Percentiles rank a stretch among this genome's conserved stretches.
Evolutionary conservation across 1,140 invertebrate genomes (phyloP).

Genomic region (Bombyx mori): DNA sequence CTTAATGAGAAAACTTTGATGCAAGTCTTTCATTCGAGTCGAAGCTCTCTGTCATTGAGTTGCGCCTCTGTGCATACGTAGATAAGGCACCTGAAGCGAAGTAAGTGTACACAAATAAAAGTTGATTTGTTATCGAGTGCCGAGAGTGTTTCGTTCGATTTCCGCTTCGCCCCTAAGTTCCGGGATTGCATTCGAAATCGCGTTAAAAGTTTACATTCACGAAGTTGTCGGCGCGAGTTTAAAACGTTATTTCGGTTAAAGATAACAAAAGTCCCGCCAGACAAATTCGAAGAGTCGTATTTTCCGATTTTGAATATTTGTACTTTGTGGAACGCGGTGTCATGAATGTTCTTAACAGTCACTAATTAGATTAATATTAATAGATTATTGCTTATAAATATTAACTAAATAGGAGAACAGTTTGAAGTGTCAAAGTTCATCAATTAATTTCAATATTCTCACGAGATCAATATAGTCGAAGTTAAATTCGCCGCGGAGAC

Average conservation of each 20-base stretch:
- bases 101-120: constrained; percentile 50
- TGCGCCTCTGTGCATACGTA: constrained; percentile 7
- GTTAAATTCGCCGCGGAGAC: constrained; percentile 35
- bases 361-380: background rate
- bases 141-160: constrained; percentile 31
- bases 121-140: constrained; percentile 39
- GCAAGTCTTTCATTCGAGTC: constrained; percentile 58
- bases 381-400: background rate
- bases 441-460: constrained; percentile 35
- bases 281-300: background rate
- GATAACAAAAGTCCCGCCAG: too few relatives aligned
- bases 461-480: constrained; percentile 34
- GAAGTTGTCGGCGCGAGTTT: constrained; percentile 26
- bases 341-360: background rate
- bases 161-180: constrained; percentile 33
- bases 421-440: constrained; percentile 21
- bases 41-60: constrained; percentile 63
- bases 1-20: constrained; percentile 69
- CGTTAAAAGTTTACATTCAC: constrained; percentile 45
- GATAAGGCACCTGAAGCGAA: constrained; percentile 43
- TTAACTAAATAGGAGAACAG: constrained; percentile 8
- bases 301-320: background rate
- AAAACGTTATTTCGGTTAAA: constrained; percentile 25
- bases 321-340: background rate
- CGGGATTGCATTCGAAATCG: constrained; percentile 45